Evolutionary conservation across 2,797 vertebrate genomes (phyloP).

Genomic region (Sebastes diploproa): DNA sequence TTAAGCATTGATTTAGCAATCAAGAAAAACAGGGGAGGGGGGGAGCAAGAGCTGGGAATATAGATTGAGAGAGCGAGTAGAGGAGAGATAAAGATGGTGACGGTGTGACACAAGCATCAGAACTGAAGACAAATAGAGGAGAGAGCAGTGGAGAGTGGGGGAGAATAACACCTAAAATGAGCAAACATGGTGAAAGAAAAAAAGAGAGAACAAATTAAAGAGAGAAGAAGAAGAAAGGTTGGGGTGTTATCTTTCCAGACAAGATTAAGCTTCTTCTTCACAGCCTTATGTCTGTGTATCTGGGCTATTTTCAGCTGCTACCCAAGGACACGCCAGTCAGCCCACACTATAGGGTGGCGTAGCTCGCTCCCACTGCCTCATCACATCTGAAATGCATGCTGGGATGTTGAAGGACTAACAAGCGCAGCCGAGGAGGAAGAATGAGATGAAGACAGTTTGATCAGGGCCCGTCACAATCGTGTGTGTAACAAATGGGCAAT

Average conservation of each 20-base stretch:
- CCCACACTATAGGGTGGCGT: slow-evolving; percentile 52
- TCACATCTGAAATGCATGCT: slow-evolving; percentile 69
- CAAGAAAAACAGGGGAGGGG: slow-evolving; percentile 63
- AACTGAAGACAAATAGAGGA: slow-evolving; percentile 38
- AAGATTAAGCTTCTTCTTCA: slow-evolving; percentile 49
- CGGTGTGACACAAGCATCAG: slow-evolving; percentile 33
- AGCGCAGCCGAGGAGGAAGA: slow-evolving; percentile 35
- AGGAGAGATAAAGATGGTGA: slow-evolving; percentile 45
- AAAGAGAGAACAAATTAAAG: slow-evolving; percentile 27
- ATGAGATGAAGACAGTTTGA: slow-evolving; percentile 47
- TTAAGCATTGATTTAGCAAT: slow-evolving; percentile 86
- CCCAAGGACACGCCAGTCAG: slow-evolving; percentile 63
- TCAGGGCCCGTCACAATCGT: slow-evolving; percentile 33
- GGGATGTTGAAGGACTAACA: slow-evolving; percentile 65
- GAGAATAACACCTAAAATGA: slow-evolving; percentile 36
- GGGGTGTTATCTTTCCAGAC: slow-evolving; percentile 41
- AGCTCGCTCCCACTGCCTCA: slow-evolving; percentile 49
- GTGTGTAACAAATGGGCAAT: slow-evolving; percentile 57
- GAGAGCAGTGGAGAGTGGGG: slow-evolving; percentile 13
- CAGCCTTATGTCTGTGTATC: slow-evolving; percentile 51
- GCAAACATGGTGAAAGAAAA: slow-evolving; percentile 25
- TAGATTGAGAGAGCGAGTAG: slow-evolving; percentile 50
- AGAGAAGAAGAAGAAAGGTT: neutral
- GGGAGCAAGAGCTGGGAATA: slow-evolving; percentile 42
- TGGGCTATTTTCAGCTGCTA: slow-evolving; percentile 65